These are phyloP conservation scores for Adelosebastes latens DNA, from an alignment of 2,797 vertebrate genomes.

Conservation along the genomic window DNA sequence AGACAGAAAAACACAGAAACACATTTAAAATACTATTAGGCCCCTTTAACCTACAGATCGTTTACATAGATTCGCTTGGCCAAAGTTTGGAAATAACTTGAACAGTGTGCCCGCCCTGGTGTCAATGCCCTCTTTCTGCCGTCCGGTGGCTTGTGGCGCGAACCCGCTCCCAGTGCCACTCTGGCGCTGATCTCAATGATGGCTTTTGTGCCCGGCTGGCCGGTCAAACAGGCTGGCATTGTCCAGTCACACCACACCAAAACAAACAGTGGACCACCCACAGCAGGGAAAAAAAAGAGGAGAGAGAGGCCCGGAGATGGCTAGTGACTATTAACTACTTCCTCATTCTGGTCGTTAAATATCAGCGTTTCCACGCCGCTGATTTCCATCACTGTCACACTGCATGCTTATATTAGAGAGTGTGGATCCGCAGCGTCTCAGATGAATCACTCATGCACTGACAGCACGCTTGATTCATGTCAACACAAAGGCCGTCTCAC, in stretches of 20 bases:
- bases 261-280: conserved; percentile 81
- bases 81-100: conserved; percentile 34
- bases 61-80: conserved; percentile 30
- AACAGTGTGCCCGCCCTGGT: conserved; percentile 49
- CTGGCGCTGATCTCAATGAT: conserved; percentile 74
- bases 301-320: conserved; percentile 27
- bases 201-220: conserved; percentile 77
- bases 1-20: conserved; percentile 25
- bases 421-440: neutral
- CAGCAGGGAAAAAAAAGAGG: conserved; percentile 48
- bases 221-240: conserved; percentile 74
- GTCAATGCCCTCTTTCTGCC: conserved; percentile 78
- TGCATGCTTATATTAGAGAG: neutral
- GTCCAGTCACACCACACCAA: conserved; percentile 77
- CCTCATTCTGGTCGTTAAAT: conserved; percentile 40
- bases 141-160: conserved; percentile 62
- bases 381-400: conserved; percentile 9
- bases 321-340: conserved; percentile 58
- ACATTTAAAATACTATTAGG: neutral
- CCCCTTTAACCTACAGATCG: conserved; percentile 6
- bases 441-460: conserved; percentile 20
- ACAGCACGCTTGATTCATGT: conserved; percentile 1
- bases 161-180: conserved; percentile 70
- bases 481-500: conserved; percentile 42
- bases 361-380: conserved; percentile 1